phyloP scores from a whole-genome alignment of 2,113 vertebrate species.

The Tachuris rubrigastra region DNA sequence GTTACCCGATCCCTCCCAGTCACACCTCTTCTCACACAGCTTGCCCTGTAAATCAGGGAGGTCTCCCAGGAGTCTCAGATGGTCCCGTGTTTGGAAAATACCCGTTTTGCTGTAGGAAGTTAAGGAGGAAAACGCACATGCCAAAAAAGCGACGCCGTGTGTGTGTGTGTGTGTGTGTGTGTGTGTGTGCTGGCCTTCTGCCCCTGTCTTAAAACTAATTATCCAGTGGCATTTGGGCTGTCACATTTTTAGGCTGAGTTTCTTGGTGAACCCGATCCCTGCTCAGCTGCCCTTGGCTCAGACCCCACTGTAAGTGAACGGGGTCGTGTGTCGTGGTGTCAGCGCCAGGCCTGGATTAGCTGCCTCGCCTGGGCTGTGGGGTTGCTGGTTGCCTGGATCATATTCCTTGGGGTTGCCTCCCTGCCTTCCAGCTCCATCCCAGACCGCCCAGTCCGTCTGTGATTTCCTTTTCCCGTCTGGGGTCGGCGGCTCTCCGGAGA shows the following conservation, averaged over 20 bases:
- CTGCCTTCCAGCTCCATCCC: neutral
- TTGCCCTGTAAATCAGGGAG: accelerated
- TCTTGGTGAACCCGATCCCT: neutral
- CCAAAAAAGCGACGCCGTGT: accelerated
- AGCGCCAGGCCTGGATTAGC: neutral
- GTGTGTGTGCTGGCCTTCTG: neutral
- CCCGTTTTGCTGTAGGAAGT: accelerated
- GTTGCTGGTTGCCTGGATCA: neutral
- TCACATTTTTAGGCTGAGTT: neutral
- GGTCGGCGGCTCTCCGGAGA: neutral
- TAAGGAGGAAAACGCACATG: accelerated
- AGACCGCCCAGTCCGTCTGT: accelerated
- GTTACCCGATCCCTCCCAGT: accelerated
- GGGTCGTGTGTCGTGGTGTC: neutral
- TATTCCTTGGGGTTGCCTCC: neutral
- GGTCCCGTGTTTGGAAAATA: neutral
- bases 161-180: no score
- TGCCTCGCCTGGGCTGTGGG: neutral
- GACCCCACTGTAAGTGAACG: neutral
- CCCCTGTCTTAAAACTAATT: neutral
- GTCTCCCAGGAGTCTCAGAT: neutral
- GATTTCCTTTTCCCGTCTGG: neutral
- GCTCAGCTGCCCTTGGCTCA: neutral
- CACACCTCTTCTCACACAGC: accelerated
- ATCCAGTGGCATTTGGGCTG: neutral